A percentile compares a stretch with the other conserved stretches of the same genome.
phyloP scores from a whole-genome alignment of 2,888 invertebrate genomes.

The Drosophila testacea region DNA sequence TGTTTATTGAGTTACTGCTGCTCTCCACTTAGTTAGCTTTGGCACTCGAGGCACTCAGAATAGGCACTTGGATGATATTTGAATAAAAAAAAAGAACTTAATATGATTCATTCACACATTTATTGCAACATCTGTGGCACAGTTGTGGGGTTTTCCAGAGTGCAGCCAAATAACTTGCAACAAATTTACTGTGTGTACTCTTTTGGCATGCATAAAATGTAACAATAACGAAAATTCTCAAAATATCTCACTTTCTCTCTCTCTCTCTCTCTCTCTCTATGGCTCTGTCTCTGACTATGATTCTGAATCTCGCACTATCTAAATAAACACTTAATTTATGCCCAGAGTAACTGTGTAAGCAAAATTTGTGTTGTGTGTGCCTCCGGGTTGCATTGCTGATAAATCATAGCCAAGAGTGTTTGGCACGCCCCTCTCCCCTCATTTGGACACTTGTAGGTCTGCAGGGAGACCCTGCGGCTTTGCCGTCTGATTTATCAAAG shows the following conservation, averaged over 20 bases:
- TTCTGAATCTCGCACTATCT: slow-evolving; percentile 22
- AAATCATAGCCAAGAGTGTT: slow-evolving; percentile 70
- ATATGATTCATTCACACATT: slow-evolving; percentile 35
- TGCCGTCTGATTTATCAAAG: slow-evolving; percentile 52
- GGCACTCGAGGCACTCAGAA: slow-evolving; percentile 13
- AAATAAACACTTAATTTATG: slow-evolving; percentile 60
- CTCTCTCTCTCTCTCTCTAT: neutral
- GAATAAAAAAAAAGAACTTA: slow-evolving; percentile 44
- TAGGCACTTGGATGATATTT: slow-evolving; percentile 25
- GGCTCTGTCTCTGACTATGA: neutral
- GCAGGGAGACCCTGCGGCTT: slow-evolving; percentile 29
- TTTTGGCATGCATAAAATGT: slow-evolving; percentile 46
- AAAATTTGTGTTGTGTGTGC: slow-evolving; percentile 29
- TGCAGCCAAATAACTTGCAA: slow-evolving; percentile 1
- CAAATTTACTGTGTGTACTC: slow-evolving; percentile 33
- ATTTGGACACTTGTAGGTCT: slow-evolving; percentile 49
- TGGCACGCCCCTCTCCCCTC: slow-evolving; percentile 30
- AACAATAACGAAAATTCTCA: slow-evolving; percentile 39
- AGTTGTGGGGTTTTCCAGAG: neutral
- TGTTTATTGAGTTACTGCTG: slow-evolving; percentile 23
- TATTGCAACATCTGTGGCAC: slow-evolving; percentile 13
- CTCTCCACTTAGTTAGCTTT: slow-evolving; percentile 20
- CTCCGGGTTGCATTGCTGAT: slow-evolving; percentile 60
- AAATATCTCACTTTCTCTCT: neutral
- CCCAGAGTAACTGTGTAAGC: slow-evolving; percentile 44